phyloP scores from a whole-genome alignment of 35 echinoderm and acorn worm genomes.

The Lytechinus pictus region DNA sequence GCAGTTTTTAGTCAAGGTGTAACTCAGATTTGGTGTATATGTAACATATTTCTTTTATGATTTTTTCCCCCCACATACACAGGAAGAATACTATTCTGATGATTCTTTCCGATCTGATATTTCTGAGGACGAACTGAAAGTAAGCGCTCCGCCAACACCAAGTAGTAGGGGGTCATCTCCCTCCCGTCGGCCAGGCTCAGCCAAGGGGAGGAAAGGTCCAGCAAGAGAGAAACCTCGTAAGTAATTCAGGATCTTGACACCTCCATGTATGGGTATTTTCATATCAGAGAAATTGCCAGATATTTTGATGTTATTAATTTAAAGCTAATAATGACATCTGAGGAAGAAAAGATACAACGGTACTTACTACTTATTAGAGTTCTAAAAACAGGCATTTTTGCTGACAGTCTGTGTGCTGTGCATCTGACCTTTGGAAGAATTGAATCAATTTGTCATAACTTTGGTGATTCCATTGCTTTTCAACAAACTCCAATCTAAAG shows the following conservation, averaged over 20 bases:
- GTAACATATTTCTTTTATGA: background rate
- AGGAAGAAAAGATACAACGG: too few relatives aligned
- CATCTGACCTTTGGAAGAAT: too few relatives aligned
- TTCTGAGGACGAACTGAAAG: conserved; percentile 48
- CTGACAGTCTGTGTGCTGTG: too few relatives aligned
- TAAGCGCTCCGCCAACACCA: conserved; percentile 42
- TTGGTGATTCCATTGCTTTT: too few relatives aligned
- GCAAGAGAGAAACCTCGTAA: conserved; percentile 44
- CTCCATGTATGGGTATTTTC: too few relatives aligned
- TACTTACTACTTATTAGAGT: too few relatives aligned
- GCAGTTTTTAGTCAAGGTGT: too few relatives aligned
- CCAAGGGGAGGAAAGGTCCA: conserved; percentile 20
- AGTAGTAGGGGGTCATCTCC: conserved; percentile 44
- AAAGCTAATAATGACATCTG: background rate
- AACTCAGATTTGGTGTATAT: too few relatives aligned
- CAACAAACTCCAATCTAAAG: too few relatives aligned
- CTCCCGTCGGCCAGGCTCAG: conserved; percentile 28
- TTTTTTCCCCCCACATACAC: background rate
- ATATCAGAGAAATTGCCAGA: too few relatives aligned
- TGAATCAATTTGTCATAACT: too few relatives aligned
- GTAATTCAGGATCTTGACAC: background rate
- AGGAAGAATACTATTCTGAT: conserved; percentile 26
- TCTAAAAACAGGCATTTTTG: too few relatives aligned
- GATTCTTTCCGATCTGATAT: conserved; percentile 35
- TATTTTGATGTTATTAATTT: background rate